Percentiles rank a stretch among this genome's conserved stretches.
These are phyloP conservation scores for Lasioglossum albipes DNA, from an alignment of 1,140 invertebrate species.

Conservation along the genomic window DNA sequence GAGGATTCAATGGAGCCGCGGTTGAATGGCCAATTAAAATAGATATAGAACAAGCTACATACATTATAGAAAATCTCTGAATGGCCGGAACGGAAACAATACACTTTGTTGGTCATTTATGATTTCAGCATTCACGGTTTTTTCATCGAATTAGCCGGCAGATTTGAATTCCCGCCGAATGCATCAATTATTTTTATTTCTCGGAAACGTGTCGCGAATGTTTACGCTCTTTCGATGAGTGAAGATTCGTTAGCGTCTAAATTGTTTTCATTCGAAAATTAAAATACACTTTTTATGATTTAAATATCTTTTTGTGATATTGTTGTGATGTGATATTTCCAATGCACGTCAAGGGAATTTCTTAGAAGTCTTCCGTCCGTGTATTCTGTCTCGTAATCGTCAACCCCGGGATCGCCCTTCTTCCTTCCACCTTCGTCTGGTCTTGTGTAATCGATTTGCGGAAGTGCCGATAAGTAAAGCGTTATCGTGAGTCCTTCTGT, in stretches of 20 bases:
- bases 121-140: background rate
- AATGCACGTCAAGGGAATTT: background rate
- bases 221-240: too few relatives aligned
- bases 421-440: constrained; percentile 32
- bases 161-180: too few relatives aligned
- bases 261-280: too few relatives aligned
- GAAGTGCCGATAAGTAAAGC: constrained; percentile 63
- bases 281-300: too few relatives aligned
- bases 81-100: background rate
- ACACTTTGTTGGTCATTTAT: background rate
- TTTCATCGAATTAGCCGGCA: too few relatives aligned
- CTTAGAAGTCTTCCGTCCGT: constrained; percentile 20
- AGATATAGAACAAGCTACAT: background rate
- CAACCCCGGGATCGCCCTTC: background rate
- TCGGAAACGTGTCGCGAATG: too few relatives aligned
- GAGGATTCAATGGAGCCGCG: constrained; percentile 19
- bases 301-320: background rate
- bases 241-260: too few relatives aligned
- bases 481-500: constrained; percentile 59
- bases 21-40: constrained; percentile 44
- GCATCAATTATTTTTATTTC: too few relatives aligned
- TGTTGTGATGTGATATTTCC: background rate
- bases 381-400: constrained; percentile 24
- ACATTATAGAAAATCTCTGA: background rate
- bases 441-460: constrained; percentile 61